phyloP scores from a whole-genome alignment of 1,140 invertebrate species.

The Cephus cinctus region DNA sequence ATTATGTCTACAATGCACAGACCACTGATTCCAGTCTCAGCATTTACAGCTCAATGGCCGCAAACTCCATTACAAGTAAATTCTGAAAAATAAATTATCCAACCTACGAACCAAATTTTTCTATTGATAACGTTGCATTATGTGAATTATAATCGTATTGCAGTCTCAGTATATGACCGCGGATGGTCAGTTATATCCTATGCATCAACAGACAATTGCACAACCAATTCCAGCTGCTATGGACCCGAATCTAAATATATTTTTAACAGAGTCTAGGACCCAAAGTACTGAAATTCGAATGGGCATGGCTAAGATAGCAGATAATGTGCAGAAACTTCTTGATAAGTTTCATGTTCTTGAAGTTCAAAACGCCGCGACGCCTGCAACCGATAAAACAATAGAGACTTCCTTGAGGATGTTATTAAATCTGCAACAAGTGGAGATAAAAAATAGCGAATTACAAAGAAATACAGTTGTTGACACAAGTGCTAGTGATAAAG shows the following conservation, averaged over 20 bases:
- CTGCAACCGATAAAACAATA: slow-evolving; percentile 30
- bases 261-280: slow-evolving; percentile 50
- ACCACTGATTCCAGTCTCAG: slow-evolving; percentile 21
- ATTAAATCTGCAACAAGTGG: slow-evolving; percentile 30
- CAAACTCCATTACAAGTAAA: slow-evolving; percentile 28
- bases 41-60: slow-evolving; percentile 22
- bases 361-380: slow-evolving; percentile 40
- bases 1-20: slow-evolving; percentile 17
- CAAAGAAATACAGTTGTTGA: slow-evolving; percentile 11
- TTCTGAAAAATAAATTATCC: neutral
- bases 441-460: slow-evolving; percentile 18
- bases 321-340: slow-evolving; percentile 53
- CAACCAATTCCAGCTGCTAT: slow-evolving; percentile 29
- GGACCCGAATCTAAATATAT: slow-evolving; percentile 46
- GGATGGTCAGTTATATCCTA: slow-evolving; percentile 35
- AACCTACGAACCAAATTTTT: neutral
- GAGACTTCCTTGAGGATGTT: slow-evolving; percentile 40
- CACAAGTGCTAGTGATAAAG: slow-evolving; percentile 14
- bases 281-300: slow-evolving; percentile 53
- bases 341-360: slow-evolving; percentile 49
- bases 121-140: neutral
- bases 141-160: no score
- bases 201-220: slow-evolving; percentile 28
- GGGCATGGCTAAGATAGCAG: slow-evolving; percentile 49
- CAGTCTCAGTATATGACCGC: slow-evolving; percentile 35